Evolutionary conservation across 2,797 vertebrate genomes (phyloP), one percentile per base, ranked within the genome.

Genomic region (Loriculus beryllinus): DNA sequence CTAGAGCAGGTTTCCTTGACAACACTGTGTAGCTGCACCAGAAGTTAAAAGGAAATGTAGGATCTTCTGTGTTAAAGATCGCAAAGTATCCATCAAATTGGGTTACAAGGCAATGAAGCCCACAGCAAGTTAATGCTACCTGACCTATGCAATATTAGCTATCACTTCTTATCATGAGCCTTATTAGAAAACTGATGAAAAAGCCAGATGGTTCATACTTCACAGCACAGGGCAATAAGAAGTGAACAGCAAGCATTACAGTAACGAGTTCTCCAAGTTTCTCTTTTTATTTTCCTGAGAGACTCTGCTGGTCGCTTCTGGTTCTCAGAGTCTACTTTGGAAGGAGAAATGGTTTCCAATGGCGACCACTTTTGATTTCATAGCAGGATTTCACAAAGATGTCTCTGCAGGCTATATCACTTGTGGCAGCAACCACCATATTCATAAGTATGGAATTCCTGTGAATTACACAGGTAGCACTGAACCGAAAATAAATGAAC

Each of bases 1-100:
- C 40, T 2, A 21, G 82, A 96, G 70, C 54, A 77, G 65, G 97
- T 97, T 98, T 92, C 98, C 97, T 97, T 98, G 97, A 90, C 97
- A 40, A 98, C 96, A 8, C 52, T 35, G 56, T 54, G 82, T 72
- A n/a, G 67, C 77, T 86, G 91, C 86, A 69, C 62, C 48, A 91
- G 92, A 93, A 97, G 97, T 95, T 84, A 93, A 95, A 90, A 63
- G 75, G 91, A 90, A 88, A 94, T 47, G 56, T 22, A 48, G 48
- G 57, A 76, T 74, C 57, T 69, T 40, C 67, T 81, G 4, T 47
- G 82, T 75, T 68, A 93, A 83, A 23, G 65, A 92, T 19, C 75
- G 86, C 40, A 96, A 96, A 93, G 35, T 26, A 81, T 42, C 69
- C 64, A 88, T 43, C 62, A 93, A 93, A 96, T 90, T 75, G 93